Base-by-base conservation (phyloP, 2,888 invertebrate species). In the Cantharis lateralis region DNA sequence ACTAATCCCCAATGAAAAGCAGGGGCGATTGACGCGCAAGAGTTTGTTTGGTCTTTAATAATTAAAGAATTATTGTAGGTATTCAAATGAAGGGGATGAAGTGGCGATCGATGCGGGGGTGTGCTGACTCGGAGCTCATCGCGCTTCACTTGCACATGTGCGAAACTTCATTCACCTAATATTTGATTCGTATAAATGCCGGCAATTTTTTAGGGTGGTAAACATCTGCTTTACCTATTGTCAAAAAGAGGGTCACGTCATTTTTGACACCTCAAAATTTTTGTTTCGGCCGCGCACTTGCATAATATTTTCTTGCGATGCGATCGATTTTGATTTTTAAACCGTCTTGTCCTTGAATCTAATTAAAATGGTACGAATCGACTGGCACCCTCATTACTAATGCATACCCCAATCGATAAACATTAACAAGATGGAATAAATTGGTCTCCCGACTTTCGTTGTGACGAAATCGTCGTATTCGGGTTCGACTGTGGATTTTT, bases 71-170 rank as follows among this genome's bases (percentile, higher is more conserved):
- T 73, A 18, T 48, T 62, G 48, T 20, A 70, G 68, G 70, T 61
- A 76, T 62, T 61, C 62, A 76, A 72, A 72, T 62, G 64, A 62
- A 66, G 72, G 75, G 72, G 48, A 15, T 15, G 64, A 28, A 71
- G 68, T 13, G 15, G 10, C 20, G 68, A 76, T 76, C 76, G 76
- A 76, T 76, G 76, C 76, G 76, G 72, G 76, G 76, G 76, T 70
- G 76, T 72, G 70, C 24, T 62, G 32, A 24, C 71, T 24, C 64
- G 16, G 7, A 66, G 28, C 64, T 18, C 62, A 15, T 61, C 20
- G 76, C 20, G 76, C 16, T 64, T 68, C 18, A 13, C 15, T 68
- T 68, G 72, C 72, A 72, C 76, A 76, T 76, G 76, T 76, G 76
- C 72, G n/a, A 62, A 62, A 71, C 26, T 15, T 10, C 20, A 28